Evolutionary conservation across 1,140 invertebrate species (phyloP), one percentile per base, ranked within the genome.

Genomic region (Drosophila santomea): DNA sequence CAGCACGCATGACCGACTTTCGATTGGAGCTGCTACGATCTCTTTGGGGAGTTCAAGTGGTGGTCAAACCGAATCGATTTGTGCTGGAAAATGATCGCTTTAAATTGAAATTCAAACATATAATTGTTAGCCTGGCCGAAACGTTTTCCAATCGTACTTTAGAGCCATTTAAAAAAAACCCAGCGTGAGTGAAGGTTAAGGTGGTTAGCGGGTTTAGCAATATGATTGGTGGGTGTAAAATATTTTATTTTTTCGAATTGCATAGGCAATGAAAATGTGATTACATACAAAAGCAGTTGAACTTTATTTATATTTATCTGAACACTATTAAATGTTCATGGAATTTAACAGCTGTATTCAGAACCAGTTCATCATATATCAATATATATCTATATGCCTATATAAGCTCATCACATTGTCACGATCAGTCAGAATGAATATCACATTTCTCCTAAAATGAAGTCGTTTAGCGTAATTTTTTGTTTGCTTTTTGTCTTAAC

Each of bases 61-160:
- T 55, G 25, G 35, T 44, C 73, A 56, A 41, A 61, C 15, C 79
- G 67, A 81, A 82, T 81, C 57, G 57, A 67, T 81, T 81, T 55
- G 67, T 51, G 56, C 39, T 67, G 56, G 54, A 44, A 77, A 81
- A 68, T 78, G 79, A 78, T 58, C 62, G 61, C 36, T 62, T 55
- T 77, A 71, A 77, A 66, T 72, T 80, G 62, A 79, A 79, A 61
- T 61, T 79, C 56, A 79, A 74, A 61, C 73, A 75, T 51, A 77
- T 77, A 77, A 79, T 79, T 47, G 61, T 79, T 62, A 61, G 56
- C 38, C 61, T 41, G 43, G 38, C 41, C 76, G 55, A 54, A 74
- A 78, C 59, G 58, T 64, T 79, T 52, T 55, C 28, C 5, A 43
- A 15, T 50, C 23, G 64, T 57, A 58, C 45, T 35, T 7, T 17